phyloP scores from a whole-genome alignment of 2,888 invertebrate species.

The Erpobdella octoculata region DNA sequence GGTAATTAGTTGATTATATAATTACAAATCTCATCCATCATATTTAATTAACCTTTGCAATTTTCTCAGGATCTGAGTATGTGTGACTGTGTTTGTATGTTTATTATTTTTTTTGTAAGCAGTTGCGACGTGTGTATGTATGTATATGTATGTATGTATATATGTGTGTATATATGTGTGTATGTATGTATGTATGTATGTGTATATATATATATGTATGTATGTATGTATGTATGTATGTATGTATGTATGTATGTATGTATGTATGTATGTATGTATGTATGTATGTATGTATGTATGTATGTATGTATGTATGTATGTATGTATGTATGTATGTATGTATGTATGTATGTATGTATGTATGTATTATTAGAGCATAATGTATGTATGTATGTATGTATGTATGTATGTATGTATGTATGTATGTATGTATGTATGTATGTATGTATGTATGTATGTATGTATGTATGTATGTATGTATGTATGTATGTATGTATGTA shows the following conservation, averaged over 20 bases:
- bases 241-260: background rate
- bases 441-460: background rate
- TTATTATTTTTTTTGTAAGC: too few relatives aligned
- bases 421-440: background rate
- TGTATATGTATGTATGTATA: background rate
- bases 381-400: slow-evolving; percentile 14
- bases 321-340: background rate
- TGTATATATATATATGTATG: background rate
- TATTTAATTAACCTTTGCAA: too few relatives aligned
- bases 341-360: background rate
- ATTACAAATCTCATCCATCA: too few relatives aligned
- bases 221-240: background rate
- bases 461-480: background rate
- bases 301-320: slow-evolving; percentile 17
- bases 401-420: slow-evolving; percentile 14
- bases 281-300: background rate
- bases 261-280: slow-evolving; percentile 1
- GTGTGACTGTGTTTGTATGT: too few relatives aligned
- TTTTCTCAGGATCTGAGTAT: too few relatives aligned
- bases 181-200: background rate
- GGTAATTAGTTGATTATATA: too few relatives aligned
- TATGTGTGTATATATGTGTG: background rate
- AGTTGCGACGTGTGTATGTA: too few relatives aligned
- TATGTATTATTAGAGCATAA: background rate
- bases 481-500: slow-evolving; percentile 3